Evolutionary conservation across 2,113 vertebrate genomes (phyloP).

Genomic region (Himantopus leucocephalus): DNA sequence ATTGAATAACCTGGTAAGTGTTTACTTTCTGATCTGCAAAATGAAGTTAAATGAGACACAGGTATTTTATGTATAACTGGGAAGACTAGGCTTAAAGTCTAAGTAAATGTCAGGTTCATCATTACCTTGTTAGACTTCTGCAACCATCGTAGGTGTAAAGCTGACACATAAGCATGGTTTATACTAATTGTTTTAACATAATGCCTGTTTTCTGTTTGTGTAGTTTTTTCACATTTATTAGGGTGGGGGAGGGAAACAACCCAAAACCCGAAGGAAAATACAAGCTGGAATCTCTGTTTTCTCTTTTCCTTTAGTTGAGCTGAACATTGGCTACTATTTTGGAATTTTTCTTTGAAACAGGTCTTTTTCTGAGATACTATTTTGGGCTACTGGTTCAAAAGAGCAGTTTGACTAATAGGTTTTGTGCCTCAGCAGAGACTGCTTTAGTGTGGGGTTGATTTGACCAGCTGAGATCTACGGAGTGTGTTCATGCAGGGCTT

Average conservation of each 20-base stretch:
- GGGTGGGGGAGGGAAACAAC: background rate
- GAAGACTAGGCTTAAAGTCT: background rate
- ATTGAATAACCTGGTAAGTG: background rate
- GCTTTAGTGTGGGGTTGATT: background rate
- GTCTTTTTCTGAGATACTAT: background rate
- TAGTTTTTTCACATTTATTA: background rate
- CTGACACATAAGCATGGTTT: background rate
- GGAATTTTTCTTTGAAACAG: background rate
- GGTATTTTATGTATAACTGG: background rate
- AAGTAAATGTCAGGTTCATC: background rate
- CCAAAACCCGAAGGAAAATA: background rate
- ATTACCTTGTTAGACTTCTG: background rate
- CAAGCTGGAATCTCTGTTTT: background rate
- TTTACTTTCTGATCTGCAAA: background rate
- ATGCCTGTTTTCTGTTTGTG: background rate
- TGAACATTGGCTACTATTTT: background rate
- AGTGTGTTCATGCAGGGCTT: background rate
- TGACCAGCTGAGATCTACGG: background rate
- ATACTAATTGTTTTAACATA: background rate
- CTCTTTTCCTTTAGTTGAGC: background rate
- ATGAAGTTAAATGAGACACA: background rate
- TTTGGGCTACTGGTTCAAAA: background rate
- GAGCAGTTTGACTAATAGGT: background rate
- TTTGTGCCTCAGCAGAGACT: background rate
- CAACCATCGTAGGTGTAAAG: background rate